Percentiles rank a stretch among this genome's conserved stretches.
These are phyloP conservation scores for Phenganax stokvisi DNA, from an alignment of 92 coral and sea anemone species.

Conservation along the genomic window DNA sequence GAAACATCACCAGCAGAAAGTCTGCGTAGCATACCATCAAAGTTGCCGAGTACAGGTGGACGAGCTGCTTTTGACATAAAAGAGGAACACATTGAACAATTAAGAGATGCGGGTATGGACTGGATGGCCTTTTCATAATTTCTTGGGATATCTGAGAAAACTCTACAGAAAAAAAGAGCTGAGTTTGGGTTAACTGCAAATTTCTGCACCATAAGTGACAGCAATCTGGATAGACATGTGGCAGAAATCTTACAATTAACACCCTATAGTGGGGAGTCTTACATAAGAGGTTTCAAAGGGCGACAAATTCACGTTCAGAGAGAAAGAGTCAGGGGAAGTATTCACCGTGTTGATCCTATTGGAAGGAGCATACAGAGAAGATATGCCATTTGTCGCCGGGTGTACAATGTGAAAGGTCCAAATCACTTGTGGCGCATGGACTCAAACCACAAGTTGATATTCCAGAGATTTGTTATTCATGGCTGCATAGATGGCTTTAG, in stretches of 20 bases:
- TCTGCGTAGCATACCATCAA: not conserved
- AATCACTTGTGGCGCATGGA: not conserved
- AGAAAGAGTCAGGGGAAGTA: conserved; percentile 1
- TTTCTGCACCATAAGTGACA: conserved; percentile 6
- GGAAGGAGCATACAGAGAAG: conserved; percentile 4
- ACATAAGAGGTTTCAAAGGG: not conserved
- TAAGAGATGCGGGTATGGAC: conserved; percentile 10
- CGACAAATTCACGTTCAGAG: not conserved
- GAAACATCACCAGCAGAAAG: not conserved
- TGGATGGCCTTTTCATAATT: not conserved
- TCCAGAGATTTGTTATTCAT: not conserved
- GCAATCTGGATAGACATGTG: not conserved
- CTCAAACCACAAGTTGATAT: conserved; percentile 1
- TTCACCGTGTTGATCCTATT: conserved; percentile 4
- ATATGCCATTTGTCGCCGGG: not conserved
- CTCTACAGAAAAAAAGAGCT: not conserved
- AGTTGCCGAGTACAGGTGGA: conserved; percentile 5
- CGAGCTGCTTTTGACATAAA: not conserved
- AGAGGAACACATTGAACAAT: conserved; percentile 6
- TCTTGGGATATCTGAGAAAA: not conserved
- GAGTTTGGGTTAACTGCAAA: conserved; percentile 9
- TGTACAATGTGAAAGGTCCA: not conserved
- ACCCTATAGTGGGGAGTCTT: conserved; percentile 11
- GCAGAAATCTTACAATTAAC: not conserved
- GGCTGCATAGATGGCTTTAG: conserved; percentile 5